Percentiles rank a stretch among this genome's conserved stretches.
phyloP scores from a whole-genome alignment of 2,888 invertebrate species.

The Gisinianus flammeolus region DNA sequence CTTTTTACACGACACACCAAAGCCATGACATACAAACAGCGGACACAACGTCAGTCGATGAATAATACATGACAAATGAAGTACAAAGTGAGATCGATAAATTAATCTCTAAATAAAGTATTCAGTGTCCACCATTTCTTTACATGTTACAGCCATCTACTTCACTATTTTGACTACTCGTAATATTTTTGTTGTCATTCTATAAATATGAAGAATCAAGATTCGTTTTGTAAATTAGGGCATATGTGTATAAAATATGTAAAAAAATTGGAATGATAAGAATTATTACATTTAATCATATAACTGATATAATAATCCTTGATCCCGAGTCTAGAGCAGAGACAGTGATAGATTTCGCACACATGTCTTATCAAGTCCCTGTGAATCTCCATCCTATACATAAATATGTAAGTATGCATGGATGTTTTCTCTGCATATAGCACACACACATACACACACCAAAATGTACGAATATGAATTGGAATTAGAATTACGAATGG shows the following conservation, averaged over 20 bases:
- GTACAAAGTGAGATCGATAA: constrained; percentile 17
- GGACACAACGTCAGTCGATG: background rate
- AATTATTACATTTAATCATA: background rate
- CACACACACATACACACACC: too few species aligned
- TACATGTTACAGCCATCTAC: background rate
- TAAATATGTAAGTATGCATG: too few species aligned
- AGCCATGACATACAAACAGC: too few species aligned
- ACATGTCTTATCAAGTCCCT: too few species aligned
- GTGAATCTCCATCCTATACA: too few species aligned
- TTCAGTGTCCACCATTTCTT: background rate
- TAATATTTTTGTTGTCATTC: background rate
- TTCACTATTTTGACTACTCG: too few species aligned
- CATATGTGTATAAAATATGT: background rate
- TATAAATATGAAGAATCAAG: background rate
- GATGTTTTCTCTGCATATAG: too few species aligned
- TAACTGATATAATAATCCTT: background rate
- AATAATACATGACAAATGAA: constrained; percentile 12
- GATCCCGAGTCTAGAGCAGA: background rate
- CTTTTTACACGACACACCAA: too few species aligned
- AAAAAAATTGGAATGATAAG: background rate
- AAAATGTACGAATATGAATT: background rate
- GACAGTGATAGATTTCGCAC: background rate
- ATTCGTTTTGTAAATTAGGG: background rate
- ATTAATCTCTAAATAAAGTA: constrained; percentile 28
- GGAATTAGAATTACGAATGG: constrained; percentile 19